Conservation (phyloP, 2,113 vertebrate genomes). For the Chaetorhynchus papuensis region DNA sequence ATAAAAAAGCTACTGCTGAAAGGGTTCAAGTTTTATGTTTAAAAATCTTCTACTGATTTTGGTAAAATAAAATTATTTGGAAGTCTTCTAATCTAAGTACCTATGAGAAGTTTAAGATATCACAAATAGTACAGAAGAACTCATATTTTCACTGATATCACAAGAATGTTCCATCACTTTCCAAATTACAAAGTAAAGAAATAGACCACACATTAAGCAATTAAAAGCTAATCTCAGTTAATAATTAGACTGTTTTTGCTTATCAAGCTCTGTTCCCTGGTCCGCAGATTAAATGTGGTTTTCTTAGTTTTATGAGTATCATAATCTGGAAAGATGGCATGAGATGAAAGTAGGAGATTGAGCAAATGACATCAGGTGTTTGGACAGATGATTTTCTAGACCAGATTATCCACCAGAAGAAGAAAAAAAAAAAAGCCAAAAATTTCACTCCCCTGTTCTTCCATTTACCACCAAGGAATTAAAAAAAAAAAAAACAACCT, state of each 20-base stretch:
- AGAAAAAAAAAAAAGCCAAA: too few relatives aligned
- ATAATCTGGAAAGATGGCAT: neutral
- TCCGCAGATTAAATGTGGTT: rapidly evolving
- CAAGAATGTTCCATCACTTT: neutral
- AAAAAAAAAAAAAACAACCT: neutral
- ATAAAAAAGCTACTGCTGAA: neutral
- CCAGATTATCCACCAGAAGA: neutral
- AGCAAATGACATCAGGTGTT: neutral
- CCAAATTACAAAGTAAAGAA: neutral
- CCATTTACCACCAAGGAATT: neutral
- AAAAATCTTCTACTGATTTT: neutral
- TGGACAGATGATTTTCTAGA: neutral
- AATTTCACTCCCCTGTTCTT: neutral
- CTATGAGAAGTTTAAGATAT: neutral
- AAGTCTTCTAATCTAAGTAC: neutral
- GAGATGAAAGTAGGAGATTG: neutral
- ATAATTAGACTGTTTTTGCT: neutral
- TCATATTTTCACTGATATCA: neutral
- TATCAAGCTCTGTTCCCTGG: neutral
- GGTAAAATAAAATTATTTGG: neutral
- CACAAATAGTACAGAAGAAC: neutral
- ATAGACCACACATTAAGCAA: neutral
- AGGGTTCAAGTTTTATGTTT: neutral
- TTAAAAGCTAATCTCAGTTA: neutral
- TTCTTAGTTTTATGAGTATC: neutral